Evolutionary conservation across 2,797 vertebrate species (phyloP), one percentile per base, ranked within the genome.

Genomic region (Darevskia nairensis): DNA sequence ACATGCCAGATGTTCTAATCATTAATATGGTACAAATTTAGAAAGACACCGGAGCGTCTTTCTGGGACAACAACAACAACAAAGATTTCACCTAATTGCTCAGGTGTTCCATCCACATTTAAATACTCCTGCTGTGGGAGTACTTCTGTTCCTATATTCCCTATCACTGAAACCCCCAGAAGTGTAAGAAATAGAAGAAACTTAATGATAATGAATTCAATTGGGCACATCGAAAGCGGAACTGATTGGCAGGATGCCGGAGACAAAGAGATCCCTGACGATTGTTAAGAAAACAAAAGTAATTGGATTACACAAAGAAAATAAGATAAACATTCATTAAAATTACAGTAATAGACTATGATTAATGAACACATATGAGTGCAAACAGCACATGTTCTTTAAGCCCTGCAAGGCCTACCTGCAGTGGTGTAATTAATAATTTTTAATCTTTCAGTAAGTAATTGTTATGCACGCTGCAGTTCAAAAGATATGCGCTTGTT

Each of bases 161-260:
- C 92, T 96, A 96, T 95, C 96, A 80, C 84, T 68, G 83, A 85
- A 89, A 90, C 15, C 91, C 94, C 94, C 94, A 94, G 92, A 96
- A 95, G 96, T 93, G 92, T 92, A 90, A 96, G 94, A 95, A 95
- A 93, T 94, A 95, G 94, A 93, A 90, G 93, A 92, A 71, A 90
- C 93, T 94, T 97, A 97, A 97, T 96, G 95, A 96, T 96, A 97
- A 98, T 97, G 96, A 97, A 97, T 97, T 96, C 94, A 97, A 96
- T 97, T 97, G 96, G 95, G 95, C 91, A 89, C 88, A 88, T 94
- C 94, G 94, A 94, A 96, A 95, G 93, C 27, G 89, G 95, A 94
- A 29, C 88, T 90, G 95, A 95, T 83, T 97, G 97, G 96, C 97
- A 97, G 93, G 74, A 86, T 95, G 94, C 94, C 17, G 94, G 93